phyloP scores from a whole-genome alignment of 2,113 vertebrate species.

The Crotalus viridis region DNA sequence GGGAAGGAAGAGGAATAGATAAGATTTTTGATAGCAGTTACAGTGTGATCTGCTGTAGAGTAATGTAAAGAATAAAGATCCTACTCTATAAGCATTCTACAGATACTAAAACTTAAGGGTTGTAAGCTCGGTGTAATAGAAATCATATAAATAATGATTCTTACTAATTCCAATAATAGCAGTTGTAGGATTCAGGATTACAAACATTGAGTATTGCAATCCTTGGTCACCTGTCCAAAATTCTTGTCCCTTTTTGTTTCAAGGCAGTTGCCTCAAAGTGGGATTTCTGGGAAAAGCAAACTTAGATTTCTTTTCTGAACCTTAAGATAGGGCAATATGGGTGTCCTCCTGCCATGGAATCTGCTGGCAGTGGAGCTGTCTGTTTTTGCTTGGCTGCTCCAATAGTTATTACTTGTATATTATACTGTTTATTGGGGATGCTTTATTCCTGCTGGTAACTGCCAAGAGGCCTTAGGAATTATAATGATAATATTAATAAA shows the following conservation, averaged over 20 bases:
- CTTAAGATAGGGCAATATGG: background rate
- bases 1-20: background rate
- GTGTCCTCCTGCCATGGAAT: background rate
- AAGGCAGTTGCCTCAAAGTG: background rate
- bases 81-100: background rate
- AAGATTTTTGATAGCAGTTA: background rate
- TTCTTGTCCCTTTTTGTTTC: background rate
- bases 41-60: background rate
- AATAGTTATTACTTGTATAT: background rate
- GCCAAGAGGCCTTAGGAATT: background rate
- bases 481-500: background rate
- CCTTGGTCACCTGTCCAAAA: background rate
- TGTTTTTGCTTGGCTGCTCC: background rate
- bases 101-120: background rate
- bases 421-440: background rate
- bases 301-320: background rate
- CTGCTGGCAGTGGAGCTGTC: background rate
- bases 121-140: background rate
- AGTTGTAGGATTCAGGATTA: background rate
- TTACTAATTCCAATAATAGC: background rate
- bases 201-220: background rate
- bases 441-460: background rate
- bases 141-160: background rate
- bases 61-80: background rate
- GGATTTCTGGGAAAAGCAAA: background rate